Conservation (phyloP, 2,888 invertebrate species). For the Agrilus cyanescens region DNA sequence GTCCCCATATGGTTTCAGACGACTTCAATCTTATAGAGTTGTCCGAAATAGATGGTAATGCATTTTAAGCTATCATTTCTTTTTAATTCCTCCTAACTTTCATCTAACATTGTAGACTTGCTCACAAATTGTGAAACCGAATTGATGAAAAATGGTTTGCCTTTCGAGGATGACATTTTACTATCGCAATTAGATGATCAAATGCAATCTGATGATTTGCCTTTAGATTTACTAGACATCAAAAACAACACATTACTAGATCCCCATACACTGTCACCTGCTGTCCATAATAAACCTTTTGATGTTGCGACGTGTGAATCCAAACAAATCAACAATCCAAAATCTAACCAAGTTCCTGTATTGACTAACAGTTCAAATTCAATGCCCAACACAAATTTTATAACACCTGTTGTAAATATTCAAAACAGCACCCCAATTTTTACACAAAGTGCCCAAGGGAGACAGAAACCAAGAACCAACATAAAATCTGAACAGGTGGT, state of each 20-base stretch:
- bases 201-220: constrained; percentile 36
- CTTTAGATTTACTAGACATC: constrained; percentile 36
- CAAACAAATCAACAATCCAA: neutral
- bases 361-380: neutral
- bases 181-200: constrained; percentile 38
- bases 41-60: constrained; percentile 56
- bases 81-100: constrained; percentile 4
- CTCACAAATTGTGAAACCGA: constrained; percentile 56
- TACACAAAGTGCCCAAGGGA: constrained; percentile 1
- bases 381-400: neutral
- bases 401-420: constrained; percentile 7
- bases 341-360: neutral
- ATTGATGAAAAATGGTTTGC: constrained; percentile 41
- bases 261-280: constrained; percentile 20
- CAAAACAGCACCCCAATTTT: constrained; percentile 7
- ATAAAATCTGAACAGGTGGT: constrained; percentile 11
- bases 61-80: constrained; percentile 1
- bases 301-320: neutral
- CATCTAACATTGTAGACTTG: constrained; percentile 42
- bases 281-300: constrained; percentile 6
- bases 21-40: constrained; percentile 57
- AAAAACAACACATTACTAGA: constrained; percentile 22
- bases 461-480: constrained; percentile 5
- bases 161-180: constrained; percentile 40
- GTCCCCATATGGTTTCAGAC: constrained; percentile 34